Evolutionary conservation across 2,113 vertebrate genomes (phyloP).

Genomic region (Burhinus oedicnemus): DNA sequence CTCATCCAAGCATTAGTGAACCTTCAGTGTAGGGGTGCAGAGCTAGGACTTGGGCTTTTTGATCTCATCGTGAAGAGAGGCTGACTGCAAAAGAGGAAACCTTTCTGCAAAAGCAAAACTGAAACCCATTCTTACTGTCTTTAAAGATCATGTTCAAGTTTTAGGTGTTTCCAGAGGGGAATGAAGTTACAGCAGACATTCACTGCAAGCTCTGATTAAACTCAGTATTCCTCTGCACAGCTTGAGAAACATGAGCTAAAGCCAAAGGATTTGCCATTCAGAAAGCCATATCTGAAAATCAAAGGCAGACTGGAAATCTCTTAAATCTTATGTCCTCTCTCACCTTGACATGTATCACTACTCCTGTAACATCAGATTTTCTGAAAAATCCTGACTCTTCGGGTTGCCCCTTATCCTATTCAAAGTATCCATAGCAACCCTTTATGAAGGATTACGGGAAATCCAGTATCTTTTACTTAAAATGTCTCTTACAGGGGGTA

Average conservation of each 20-base stretch:
- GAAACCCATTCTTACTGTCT: not conserved
- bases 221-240: not conserved
- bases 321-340: constrained; percentile 26
- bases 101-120: not conserved
- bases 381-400: constrained; percentile 26
- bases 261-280: constrained; percentile 23
- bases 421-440: constrained; percentile 60
- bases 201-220: constrained; percentile 1
- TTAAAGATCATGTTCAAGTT: constrained; percentile 2
- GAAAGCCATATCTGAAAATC: constrained; percentile 39
- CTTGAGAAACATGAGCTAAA: constrained; percentile 26
- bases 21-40: not conserved
- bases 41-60: not conserved
- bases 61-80: not conserved
- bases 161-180: not conserved
- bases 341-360: constrained; percentile 30
- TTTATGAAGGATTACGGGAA: constrained; percentile 22
- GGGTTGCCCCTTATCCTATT: constrained; percentile 21
- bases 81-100: not conserved
- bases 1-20: not conserved
- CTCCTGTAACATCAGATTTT: constrained; percentile 7
- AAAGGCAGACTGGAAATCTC: constrained; percentile 39
- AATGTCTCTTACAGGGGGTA: not conserved
- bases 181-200: not conserved
- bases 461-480: constrained; percentile 20